Base-by-base conservation (phyloP, 2,888 invertebrate species). In the Stenolophus ochropezus region DNA sequence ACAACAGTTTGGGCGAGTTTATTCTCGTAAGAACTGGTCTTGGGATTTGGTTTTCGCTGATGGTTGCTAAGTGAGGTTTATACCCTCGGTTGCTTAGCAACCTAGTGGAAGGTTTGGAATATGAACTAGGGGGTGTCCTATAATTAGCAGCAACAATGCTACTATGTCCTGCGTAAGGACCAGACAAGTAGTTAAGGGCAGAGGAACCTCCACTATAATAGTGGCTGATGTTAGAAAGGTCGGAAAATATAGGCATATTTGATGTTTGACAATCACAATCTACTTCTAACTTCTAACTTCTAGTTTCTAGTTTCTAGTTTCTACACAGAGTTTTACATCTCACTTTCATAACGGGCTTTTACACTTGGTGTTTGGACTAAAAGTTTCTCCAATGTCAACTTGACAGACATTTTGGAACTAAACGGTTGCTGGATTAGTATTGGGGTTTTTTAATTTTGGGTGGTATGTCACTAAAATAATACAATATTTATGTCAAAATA, bases 221-320 rank as follows among this genome's bases (percentile, higher is more conserved):
- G 88, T 91, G 90, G 89, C 91, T 91, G 84, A 92, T 93, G 86
- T 92, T 91, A 85, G 93, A 92, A 83, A 93, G 91, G 86, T 94
- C 94, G 84, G 93, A 92, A 88, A 92, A 94, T 83, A 94, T 91
- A 85, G 94, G 94, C 94, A 94, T 94, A n/a, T n/a, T n/a, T n/a
- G n/a, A n/a, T n/a, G n/a, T 85, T 83, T 69, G 61, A 27, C n/a
- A 11, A 27, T 6, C 14, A 56, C 20, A 20, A 18, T 21, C 56
- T 56, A 56, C 56, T 42, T 8, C 11, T 42, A 42, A 11, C n/a
- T n/a, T n/a, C n/a, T n/a, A n/a, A n/a, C 3, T 51, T 4, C 16
- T 56, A 56, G 21, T 58, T 2, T 23, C 8, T 18, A n/a, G 18
- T 14, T 14, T 33, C 65, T 69, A 33, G 5, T 27, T 6, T 69